These are phyloP conservation scores for Thereva nobilitata DNA, from an alignment of 2,888 invertebrate species.

Conservation along the genomic window DNA sequence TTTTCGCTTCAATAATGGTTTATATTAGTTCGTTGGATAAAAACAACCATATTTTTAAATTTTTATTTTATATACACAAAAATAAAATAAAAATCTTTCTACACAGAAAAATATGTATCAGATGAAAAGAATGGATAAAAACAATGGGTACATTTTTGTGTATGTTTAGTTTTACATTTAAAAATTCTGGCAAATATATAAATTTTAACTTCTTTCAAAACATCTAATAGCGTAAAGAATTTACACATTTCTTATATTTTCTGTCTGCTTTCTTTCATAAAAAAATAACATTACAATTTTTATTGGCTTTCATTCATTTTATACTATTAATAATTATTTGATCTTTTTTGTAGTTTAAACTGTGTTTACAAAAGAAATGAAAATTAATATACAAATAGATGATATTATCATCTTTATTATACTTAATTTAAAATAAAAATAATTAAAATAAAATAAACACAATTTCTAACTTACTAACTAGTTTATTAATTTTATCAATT, in stretches of 20 bases:
- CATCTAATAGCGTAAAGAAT: background rate
- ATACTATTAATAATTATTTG: slow-evolving; percentile 15
- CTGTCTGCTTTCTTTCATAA: slow-evolving; percentile 3
- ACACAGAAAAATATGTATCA: slow-evolving; percentile 21
- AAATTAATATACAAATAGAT: slow-evolving; percentile 22
- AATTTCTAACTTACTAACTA: slow-evolving; percentile 21
- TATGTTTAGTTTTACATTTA: slow-evolving; percentile 19
- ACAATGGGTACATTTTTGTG: slow-evolving; percentile 19
- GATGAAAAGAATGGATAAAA: slow-evolving; percentile 28
- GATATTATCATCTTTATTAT: slow-evolving; percentile 16
- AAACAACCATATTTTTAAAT: background rate
- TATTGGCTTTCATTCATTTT: background rate
- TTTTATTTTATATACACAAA: slow-evolving; percentile 29
- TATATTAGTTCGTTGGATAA: no score
- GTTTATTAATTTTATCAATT: slow-evolving; percentile 24
- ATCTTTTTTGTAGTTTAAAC: background rate
- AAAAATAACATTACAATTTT: background rate
- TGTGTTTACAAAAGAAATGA: slow-evolving; percentile 4
- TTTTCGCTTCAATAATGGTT: no score
- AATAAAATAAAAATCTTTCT: slow-evolving; percentile 12
- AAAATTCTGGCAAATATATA: background rate
- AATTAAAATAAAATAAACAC: slow-evolving; percentile 14
- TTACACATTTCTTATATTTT: slow-evolving; percentile 14
- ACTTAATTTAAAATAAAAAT: slow-evolving; percentile 1
- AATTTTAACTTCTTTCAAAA: background rate